Percentiles rank a stretch among this genome's conserved stretches.
Evolutionary conservation across 2,888 invertebrate genomes (phyloP).

Genomic region (Caprella mutica): DNA sequence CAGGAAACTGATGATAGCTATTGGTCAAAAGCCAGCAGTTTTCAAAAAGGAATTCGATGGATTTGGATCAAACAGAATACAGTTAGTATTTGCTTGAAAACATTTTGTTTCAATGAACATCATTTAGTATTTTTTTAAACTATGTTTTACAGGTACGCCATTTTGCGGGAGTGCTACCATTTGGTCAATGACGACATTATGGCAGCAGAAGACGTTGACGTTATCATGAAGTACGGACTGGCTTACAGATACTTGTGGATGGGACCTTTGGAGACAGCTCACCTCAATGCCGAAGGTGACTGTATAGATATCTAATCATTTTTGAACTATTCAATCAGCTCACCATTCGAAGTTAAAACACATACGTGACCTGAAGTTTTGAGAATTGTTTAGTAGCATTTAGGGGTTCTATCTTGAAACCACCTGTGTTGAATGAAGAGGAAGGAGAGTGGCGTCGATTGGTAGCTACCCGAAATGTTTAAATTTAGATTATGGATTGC

Average conservation of each 20-base stretch:
- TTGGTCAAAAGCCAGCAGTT: conserved; percentile 83
- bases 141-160: conserved; percentile 69
- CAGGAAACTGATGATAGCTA: conserved; percentile 65
- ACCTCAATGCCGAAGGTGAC: conserved; percentile 80
- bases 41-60: conserved; percentile 77
- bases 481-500: too few species aligned
- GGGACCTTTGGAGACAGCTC: conserved; percentile 85
- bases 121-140: too few species aligned
- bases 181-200: conserved; percentile 73
- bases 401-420: too few species aligned
- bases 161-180: conserved; percentile 84
- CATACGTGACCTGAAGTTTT: too few species aligned
- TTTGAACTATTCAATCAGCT: too few species aligned
- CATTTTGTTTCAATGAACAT: too few species aligned
- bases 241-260: conserved; percentile 92
- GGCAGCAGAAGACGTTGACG: conserved; percentile 75
- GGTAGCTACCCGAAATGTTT: too few species aligned
- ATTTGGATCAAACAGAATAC: conserved; percentile 85
- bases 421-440: too few species aligned
- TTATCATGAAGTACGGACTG: conserved; percentile 84
- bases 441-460: too few species aligned
- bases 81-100: conserved; percentile 58
- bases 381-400: too few species aligned
- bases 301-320: too few species aligned
- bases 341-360: too few species aligned